Percentiles rank a stretch among this genome's conserved stretches.
Conservation (phyloP, 1,140 invertebrate species). For the Aricia agestis region DNA sequence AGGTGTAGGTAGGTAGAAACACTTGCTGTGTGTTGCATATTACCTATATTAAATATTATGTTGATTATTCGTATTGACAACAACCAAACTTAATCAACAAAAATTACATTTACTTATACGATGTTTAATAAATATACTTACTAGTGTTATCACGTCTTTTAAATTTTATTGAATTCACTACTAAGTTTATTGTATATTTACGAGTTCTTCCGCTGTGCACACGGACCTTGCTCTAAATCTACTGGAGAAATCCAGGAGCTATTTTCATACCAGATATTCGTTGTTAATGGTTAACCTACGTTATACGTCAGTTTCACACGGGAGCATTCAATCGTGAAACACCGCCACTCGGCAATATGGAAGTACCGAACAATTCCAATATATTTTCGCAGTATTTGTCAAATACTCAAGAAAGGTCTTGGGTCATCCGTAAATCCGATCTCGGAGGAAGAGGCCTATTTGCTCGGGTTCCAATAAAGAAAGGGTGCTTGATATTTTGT, state of each 20-base stretch:
- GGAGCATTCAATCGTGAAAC: slow-evolving; percentile 15
- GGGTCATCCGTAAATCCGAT: slow-evolving; percentile 66
- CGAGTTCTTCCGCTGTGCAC: slow-evolving; percentile 23
- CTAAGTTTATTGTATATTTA: no score
- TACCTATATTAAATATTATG: no score
- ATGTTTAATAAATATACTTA: no score
- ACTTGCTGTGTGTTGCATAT: no score
- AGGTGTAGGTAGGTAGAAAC: no score
- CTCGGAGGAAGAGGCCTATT: slow-evolving; percentile 82
- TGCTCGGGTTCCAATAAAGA: slow-evolving; percentile 76
- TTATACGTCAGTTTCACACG: not conserved
- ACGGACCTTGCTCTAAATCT: slow-evolving; percentile 48
- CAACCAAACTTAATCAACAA: no score
- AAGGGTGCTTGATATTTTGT: slow-evolving; percentile 80
- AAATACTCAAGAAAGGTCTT: not conserved
- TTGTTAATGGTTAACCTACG: slow-evolving; percentile 32
- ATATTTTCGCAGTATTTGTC: slow-evolving; percentile 6
- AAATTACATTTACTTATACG: no score
- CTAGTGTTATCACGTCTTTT: no score
- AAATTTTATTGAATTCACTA: no score
- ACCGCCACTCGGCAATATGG: not conserved
- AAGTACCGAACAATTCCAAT: not conserved
- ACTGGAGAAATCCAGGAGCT: slow-evolving; percentile 49
- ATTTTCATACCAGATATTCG: slow-evolving; percentile 62
- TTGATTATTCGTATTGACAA: no score